Percentiles rank a stretch among this genome's conserved stretches.
phyloP scores from a whole-genome alignment of 2,797 vertebrate species.

The Benthosema pterotum region DNA sequence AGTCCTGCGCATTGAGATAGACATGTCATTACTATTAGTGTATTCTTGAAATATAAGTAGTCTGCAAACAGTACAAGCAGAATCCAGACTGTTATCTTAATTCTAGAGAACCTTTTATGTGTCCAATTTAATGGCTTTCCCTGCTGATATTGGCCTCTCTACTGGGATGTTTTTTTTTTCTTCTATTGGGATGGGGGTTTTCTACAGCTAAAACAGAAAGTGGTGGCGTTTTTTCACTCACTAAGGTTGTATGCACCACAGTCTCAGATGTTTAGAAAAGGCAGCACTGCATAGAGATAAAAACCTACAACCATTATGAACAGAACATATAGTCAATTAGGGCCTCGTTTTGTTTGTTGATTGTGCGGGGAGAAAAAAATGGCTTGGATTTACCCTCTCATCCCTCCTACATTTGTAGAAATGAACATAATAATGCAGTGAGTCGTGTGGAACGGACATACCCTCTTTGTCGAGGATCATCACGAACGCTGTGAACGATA shows the following conservation, averaged over 20 bases:
- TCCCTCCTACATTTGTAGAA: not conserved
- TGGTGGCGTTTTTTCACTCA: not conserved
- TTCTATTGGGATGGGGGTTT: too few species aligned
- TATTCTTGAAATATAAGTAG: too few species aligned
- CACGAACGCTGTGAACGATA: not conserved
- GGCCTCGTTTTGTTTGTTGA: not conserved
- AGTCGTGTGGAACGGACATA: slow-evolving; percentile 1
- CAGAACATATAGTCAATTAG: too few species aligned
- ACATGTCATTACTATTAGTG: too few species aligned
- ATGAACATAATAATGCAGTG: not conserved
- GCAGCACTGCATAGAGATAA: not conserved
- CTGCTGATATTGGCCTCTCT: too few species aligned
- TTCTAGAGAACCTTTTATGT: too few species aligned
- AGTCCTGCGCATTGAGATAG: too few species aligned
- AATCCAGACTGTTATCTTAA: slow-evolving; percentile 7
- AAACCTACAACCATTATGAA: not conserved
- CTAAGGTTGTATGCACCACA: not conserved
- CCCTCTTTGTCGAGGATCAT: not conserved
- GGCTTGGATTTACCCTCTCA: not conserved
- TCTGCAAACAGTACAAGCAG: too few species aligned
- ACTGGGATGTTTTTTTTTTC: too few species aligned
- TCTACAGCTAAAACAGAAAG: slow-evolving; percentile 1
- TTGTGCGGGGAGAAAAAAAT: not conserved
- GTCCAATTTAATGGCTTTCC: too few species aligned
- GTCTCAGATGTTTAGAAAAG: not conserved